Conservation (phyloP, 2,888 invertebrate genomes). For the Idaea aversata region DNA sequence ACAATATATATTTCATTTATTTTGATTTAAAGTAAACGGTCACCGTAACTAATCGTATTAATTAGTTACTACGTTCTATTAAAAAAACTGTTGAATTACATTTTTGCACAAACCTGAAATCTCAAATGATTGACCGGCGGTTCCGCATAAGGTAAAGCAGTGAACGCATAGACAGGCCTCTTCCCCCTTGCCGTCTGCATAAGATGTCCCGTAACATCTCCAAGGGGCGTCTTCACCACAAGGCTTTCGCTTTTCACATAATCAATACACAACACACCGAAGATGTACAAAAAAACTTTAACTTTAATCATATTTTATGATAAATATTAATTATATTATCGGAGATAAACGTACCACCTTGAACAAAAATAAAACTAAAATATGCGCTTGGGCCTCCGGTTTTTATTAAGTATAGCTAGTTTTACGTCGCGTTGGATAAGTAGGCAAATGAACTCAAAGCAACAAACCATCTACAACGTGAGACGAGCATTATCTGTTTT, state of each 20-base stretch:
- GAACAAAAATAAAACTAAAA: constrained; percentile 51
- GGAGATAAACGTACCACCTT: constrained; percentile 37
- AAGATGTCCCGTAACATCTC: constrained; percentile 77
- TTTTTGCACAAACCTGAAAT: constrained; percentile 76
- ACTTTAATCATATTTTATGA: constrained; percentile 15
- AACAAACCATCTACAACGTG: constrained; percentile 2
- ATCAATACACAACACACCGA: constrained; percentile 21
- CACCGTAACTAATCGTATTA: too few species aligned
- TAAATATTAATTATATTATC: constrained; percentile 34
- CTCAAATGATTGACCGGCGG: constrained; percentile 82
- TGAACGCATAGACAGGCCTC: constrained; percentile 80
- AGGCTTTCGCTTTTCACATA: constrained; percentile 40
- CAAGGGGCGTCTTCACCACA: constrained; percentile 62
- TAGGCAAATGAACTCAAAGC: constrained; percentile 37
- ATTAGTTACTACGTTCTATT: background rate
- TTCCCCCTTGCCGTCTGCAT: constrained; percentile 79
- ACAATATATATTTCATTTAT: background rate
- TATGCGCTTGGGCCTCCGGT: constrained; percentile 37
- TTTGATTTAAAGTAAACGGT: background rate
- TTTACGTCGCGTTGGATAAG: constrained; percentile 21
- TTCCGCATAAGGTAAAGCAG: constrained; percentile 83
- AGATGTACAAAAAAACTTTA: constrained; percentile 20
- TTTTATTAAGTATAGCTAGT: constrained; percentile 40
- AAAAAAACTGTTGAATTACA: background rate
- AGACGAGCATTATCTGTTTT: background rate